These are phyloP conservation scores for Tenodera sinensis DNA, from an alignment of 2,888 invertebrate genomes.

Conservation along the genomic window DNA sequence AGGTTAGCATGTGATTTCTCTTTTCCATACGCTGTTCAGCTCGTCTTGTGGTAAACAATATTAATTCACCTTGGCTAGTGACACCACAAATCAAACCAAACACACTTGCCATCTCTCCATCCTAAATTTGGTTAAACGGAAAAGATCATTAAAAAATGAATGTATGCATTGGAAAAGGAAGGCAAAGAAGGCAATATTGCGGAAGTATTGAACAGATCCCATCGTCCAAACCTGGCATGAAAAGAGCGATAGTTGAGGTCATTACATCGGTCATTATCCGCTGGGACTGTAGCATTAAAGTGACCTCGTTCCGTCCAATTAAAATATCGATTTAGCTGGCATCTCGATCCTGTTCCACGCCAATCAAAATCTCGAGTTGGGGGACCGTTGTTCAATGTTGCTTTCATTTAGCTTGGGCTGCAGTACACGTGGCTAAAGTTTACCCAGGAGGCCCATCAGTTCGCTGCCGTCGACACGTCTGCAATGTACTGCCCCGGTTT, in stretches of 20 bases:
- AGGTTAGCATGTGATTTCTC: too few relatives aligned
- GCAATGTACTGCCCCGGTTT: background rate
- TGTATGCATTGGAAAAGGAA: too few relatives aligned
- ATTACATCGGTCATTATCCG: background rate
- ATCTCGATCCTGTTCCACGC: background rate
- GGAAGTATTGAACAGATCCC: too few relatives aligned
- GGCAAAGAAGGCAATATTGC: too few relatives aligned
- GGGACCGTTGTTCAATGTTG: background rate
- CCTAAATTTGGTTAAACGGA: too few relatives aligned
- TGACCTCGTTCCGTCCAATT: background rate
- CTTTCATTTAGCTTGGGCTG: background rate
- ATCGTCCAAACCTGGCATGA: too few relatives aligned
- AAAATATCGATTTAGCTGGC: background rate
- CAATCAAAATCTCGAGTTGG: background rate
- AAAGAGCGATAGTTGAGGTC: background rate
- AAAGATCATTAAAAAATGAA: too few relatives aligned
- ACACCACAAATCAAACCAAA: too few relatives aligned
- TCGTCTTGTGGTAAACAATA: too few relatives aligned
- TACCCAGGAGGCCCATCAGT: background rate
- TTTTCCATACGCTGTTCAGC: too few relatives aligned
- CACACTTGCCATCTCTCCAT: too few relatives aligned
- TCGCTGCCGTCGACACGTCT: background rate
- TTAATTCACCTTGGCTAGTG: too few relatives aligned
- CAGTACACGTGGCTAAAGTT: background rate
- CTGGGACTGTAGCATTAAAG: background rate